Base-by-base conservation (phyloP, 1,140 invertebrate species). In the Notospermus geniculatus region DNA sequence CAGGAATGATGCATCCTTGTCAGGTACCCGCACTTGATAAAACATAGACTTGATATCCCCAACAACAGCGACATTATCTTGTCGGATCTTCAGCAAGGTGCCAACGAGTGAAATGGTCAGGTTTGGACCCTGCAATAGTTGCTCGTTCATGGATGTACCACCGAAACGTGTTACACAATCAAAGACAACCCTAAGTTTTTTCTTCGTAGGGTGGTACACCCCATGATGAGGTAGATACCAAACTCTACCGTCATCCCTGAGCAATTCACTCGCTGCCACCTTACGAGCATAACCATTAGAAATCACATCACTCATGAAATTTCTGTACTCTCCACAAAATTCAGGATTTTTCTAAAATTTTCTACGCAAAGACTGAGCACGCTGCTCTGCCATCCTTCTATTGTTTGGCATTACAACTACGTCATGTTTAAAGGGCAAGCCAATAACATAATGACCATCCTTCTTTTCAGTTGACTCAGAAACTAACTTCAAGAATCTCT, bases 31-130 rank as follows among this genome's bases (percentile, higher is more conserved):
- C 15, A 70, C 52, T 30, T 66, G 60, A 27, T 70, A 59, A 41
- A 70, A 70, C 68, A 70, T 70, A 30, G 29, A 27, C 17, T 67
- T 30, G 2, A 70, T 65, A 57, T 65, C 59, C n/a, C 59, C 46
- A 19, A 64, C 59, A 2, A 70, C 17, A 17, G 70, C 70, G 7
- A 73, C 60, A 15, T 36, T 54, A 28, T 67, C 59, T 46, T 63
- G 13, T 9, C 71, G 52, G 54, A 72, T 70, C n/a, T 59, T 52
- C 0, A 65, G 30, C 22, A 73, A 60, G 5, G 70, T 63, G 25
- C 62, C 70, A 19, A 71, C 41, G 13, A 74, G 53, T 32, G n/a
- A 43, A 53, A 54, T 73, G 64, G 82, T 80, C 0, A 84, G 55
- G n/a, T n/a, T n/a, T n/a, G n/a, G n/a, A n/a, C n/a, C n/a, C n/a